Conservation (phyloP, 2,797 vertebrate genomes). For the Avahi laniger region DNA sequence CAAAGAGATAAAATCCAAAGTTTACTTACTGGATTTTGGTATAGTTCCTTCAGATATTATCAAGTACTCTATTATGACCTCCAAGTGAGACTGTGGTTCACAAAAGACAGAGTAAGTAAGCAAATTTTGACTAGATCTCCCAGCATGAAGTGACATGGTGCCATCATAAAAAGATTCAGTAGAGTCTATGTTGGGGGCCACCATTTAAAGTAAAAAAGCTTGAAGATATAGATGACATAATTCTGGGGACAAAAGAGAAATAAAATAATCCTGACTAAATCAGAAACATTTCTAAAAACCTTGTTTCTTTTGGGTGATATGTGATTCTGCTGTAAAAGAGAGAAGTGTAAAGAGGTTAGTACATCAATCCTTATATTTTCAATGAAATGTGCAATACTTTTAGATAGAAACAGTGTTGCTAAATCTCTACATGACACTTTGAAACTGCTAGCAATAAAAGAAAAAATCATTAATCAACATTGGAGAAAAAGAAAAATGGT, state of each 20-base stretch:
- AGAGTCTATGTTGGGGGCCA: neutral
- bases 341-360: neutral
- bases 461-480: slow-evolving; percentile 8
- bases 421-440: slow-evolving; percentile 22
- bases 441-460: slow-evolving; percentile 31
- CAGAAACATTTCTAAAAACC: slow-evolving; percentile 2
- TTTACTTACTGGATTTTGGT: neutral
- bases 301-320: neutral
- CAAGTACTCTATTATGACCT: neutral
- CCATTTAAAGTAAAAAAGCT: slow-evolving; percentile 8
- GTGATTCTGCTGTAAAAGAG: slow-evolving; percentile 16
- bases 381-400: slow-evolving; percentile 25
- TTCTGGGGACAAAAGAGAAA: neutral
- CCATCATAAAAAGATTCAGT: neutral
- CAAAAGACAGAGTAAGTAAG: slow-evolving; percentile 5
- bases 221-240: neutral
- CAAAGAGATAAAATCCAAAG: neutral
- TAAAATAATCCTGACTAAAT: neutral
- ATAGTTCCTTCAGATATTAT: neutral
- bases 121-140: neutral
- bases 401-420: neutral
- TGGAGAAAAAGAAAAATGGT: slow-evolving; percentile 43
- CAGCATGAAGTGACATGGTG: neutral
- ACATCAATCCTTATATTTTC: neutral
- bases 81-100: neutral